Base-by-base conservation (phyloP, 2,797 vertebrate species). In the Chloroceryle inda region DNA sequence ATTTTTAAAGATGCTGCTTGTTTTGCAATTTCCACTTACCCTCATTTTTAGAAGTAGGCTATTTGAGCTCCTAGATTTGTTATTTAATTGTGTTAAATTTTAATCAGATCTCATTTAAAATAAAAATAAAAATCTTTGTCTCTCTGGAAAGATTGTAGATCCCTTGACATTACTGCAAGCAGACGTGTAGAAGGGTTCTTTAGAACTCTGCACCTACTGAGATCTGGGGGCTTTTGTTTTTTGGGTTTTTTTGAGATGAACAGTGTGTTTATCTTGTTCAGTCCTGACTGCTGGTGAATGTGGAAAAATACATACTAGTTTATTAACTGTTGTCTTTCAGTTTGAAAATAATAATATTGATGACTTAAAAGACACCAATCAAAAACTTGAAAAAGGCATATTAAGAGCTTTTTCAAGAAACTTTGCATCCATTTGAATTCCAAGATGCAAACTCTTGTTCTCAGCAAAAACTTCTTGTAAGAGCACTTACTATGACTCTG, bases 1-100 rank as follows among this genome's bases (percentile, higher is more conserved):
- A 55, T 90, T 85, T 93, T 84, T 79, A 53, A 89, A 56, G 74
- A 81, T 85, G 59, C 63, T 69, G 33, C 76, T 95, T 92, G 59
- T 89, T 76, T 92, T 92, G 55, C 44, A 67, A 18, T 89, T 96
- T 92, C 82, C 49, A 78, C 82, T 94, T 91, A 62, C 50, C 55
- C 59, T 92, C 11, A 24, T 53, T 93, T 95, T 83, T 55, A 72
- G 50, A 95, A 93, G 71, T 61, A 90, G 91, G 49, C 26, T 91
- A 74, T 94, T 94, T 94, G 72, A 94, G 79, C 77, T 92, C 44
- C 53, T 67, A 58, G 77, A 50, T 95, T 84, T 71, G 88, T 88
- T 95, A 94, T 94, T 96, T 94, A 94, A 94, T 89, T 50, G 52
- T 71, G 71, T 88, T 89, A 94, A 96, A 92, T 76, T 94, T 95